Evolutionary conservation across 2,888 invertebrate genomes (phyloP), one percentile per base, ranked within the genome.

Genomic region (Eupsilia transversa): DNA sequence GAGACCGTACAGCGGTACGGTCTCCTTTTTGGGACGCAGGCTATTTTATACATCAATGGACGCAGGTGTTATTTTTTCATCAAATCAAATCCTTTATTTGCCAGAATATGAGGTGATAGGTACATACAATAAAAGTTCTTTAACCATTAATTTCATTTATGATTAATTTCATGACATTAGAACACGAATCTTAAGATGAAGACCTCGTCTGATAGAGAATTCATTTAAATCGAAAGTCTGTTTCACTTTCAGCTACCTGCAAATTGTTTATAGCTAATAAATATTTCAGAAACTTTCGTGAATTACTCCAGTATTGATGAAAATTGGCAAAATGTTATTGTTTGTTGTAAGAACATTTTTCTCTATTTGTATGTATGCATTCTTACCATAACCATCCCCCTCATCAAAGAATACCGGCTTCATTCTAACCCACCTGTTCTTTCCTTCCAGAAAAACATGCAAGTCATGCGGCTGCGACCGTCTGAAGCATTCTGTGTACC

Each of bases 401-500:
- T 4, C 12, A 5, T 6, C 9, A 46, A 23, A 9, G 38, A n/a
- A 4, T 10, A 35, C 3, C 14, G 54, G 10, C 20, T 54, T 63
- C 12, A 63, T 7, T 43, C 4, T 46, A 46, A 46, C 46, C 12
- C 9, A 0, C 38, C 0, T 3, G 56, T 27, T 79, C 12, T 78
- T 89, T 92, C 70, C 87, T 97, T 97, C 0, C 97, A 99, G 99
- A 94, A 99, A 99, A 96, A 98, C 98, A 71, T 99, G 99, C 96
- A 98, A 97, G 92, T 98, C 98, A 83, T 99, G 99, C 96, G 99
- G 99, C 92, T 99, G 99, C 94, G 97, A 98, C 46, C 97, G 99
- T 67, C 98, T 99, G 89, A 97, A 97, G 76, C 99, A 99, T 96
- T 99, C 99, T 89, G 97, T 99, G 83, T 98, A 98, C 94, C 98